phyloP scores from a whole-genome alignment of 1,140 invertebrate genomes.

The Vanessa tameamea region DNA sequence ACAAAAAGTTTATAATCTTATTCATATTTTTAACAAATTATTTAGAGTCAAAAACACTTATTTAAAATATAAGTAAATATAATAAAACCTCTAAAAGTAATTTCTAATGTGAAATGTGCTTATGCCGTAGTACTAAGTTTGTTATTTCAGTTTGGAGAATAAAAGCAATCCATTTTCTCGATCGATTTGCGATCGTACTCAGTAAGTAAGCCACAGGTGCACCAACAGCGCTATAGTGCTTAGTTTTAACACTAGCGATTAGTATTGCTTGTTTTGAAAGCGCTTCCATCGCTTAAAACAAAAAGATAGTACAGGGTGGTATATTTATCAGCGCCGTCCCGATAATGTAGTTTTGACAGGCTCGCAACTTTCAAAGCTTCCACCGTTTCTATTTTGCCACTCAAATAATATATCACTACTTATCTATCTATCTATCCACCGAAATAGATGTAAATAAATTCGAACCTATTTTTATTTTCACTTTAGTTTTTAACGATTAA shows the following conservation, averaged over 20 bases:
- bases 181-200: constrained; percentile 24
- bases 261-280: constrained; percentile 20
- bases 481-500: neutral
- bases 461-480: neutral
- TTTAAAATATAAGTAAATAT: no score
- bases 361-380: constrained; percentile 26
- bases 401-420: constrained; percentile 15
- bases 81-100: neutral
- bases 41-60: no score
- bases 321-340: constrained; percentile 39
- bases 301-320: constrained; percentile 12
- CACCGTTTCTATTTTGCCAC: constrained; percentile 8
- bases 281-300: constrained; percentile 26
- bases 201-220: constrained; percentile 25
- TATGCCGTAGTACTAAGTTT: neutral
- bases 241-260: constrained; percentile 16
- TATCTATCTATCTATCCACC: constrained; percentile 12
- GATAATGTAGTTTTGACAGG: constrained; percentile 54
- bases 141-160: constrained; percentile 22
- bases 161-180: constrained; percentile 26
- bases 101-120: neutral
- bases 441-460: neutral
- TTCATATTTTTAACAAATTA: no score
- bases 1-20: no score
- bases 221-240: constrained; percentile 23